Percentiles rank a stretch among this genome's conserved stretches.
phyloP scores from a whole-genome alignment of 2,888 invertebrate species.

The Bedellia somnulentella region DNA sequence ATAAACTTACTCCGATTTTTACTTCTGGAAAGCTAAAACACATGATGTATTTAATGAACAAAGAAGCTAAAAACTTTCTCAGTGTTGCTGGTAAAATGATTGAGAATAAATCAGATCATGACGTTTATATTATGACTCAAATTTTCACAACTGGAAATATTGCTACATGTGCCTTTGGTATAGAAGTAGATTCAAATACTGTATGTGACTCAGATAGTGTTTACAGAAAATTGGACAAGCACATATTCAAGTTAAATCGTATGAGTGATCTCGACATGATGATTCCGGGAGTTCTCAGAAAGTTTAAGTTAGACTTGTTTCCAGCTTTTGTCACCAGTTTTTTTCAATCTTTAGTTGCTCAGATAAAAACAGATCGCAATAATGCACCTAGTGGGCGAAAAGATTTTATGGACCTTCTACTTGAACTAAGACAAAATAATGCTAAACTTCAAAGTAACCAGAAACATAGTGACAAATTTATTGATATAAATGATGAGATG shows the following conservation, averaged over 20 bases:
- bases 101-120: neutral
- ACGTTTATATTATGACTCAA: no score
- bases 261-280: no score
- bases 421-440: slow-evolving; percentile 9
- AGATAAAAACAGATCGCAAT: slow-evolving; percentile 8
- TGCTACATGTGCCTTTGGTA: neutral
- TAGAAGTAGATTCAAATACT: slow-evolving; percentile 3
- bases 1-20: slow-evolving; percentile 5
- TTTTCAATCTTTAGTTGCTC: slow-evolving; percentile 8
- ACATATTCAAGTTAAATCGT: slow-evolving; percentile 1
- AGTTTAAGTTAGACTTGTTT: no score
- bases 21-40: slow-evolving; percentile 6
- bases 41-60: slow-evolving; percentile 4
- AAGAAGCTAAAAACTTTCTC: neutral
- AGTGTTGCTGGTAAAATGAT: neutral
- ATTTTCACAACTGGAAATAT: neutral
- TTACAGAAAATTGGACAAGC: slow-evolving; percentile 1
- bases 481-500: slow-evolving; percentile 8
- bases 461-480: neutral
- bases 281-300: no score
- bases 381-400: slow-evolving; percentile 4
- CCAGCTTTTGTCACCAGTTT: no score
- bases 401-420: slow-evolving; percentile 12
- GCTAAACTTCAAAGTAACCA: neutral
- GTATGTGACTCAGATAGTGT: slow-evolving; percentile 2